These are phyloP conservation scores for human DNA, from an alignment of 2,113 vertebrate genomes.

Conservation along the genomic window GRCh38 chr11:32836501-32837000, in stretches of 20 bases:
- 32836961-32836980: conserved; percentile 35
- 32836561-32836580: neutral
- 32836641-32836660: conserved; percentile 85
- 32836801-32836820: conserved; percentile 90
- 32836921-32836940: neutral
- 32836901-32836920: conserved; percentile 49
- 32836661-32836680: conserved; percentile 89
- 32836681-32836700: conserved; percentile 91
- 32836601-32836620: conserved; percentile 16
- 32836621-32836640: conserved; percentile 33
- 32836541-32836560: conserved; percentile 16
- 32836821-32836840: conserved; percentile 82
- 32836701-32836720: conserved; percentile 94
- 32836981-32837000: conserved; percentile 13
- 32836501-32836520: neutral
- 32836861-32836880: conserved; percentile 26
- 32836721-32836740: conserved; percentile 93
- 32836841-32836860: neutral
- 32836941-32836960: conserved; percentile 48
- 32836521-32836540: conserved; percentile 26
- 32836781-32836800: conserved; percentile 95
- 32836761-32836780: conserved; percentile 93
- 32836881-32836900: neutral
- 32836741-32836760: conserved; percentile 96
- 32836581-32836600: conserved; percentile 21